Conservation (phyloP, 2,797 vertebrate genomes). For the Nasua narica region DNA sequence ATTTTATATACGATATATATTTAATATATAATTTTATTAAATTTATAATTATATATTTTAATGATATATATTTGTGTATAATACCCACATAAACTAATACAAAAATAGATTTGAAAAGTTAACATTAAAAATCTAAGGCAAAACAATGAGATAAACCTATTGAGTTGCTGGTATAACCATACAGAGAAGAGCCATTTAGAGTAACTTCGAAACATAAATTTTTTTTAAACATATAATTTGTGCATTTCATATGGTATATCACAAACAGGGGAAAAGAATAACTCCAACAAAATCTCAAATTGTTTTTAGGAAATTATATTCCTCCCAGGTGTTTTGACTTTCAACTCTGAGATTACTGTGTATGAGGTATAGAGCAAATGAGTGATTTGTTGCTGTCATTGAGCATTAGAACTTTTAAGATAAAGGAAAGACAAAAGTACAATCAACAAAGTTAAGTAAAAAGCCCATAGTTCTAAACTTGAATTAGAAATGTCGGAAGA, state of each 20-base stretch:
- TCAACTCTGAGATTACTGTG: not conserved
- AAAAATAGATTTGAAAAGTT: slow-evolving; percentile 3
- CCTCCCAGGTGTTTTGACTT: not conserved
- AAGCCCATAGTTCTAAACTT: not conserved
- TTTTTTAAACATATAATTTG: not conserved
- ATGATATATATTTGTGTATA: not conserved
- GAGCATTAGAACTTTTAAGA: not conserved
- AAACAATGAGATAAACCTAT: not conserved
- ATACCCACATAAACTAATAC: not conserved
- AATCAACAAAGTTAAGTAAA: not conserved
- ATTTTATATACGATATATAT: not conserved
- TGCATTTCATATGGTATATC: not conserved
- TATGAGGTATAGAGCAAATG: not conserved
- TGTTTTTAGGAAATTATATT: not conserved
- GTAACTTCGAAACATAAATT: not conserved
- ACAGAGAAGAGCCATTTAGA: not conserved
- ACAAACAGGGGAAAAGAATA: not conserved
- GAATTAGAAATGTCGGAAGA: not conserved
- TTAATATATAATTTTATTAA: not conserved
- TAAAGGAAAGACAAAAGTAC: not conserved
- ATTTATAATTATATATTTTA: not conserved
- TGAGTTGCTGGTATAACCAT: not conserved
- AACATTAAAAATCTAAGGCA: not conserved
- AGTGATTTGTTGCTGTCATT: not conserved
- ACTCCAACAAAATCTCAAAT: not conserved